Conservation (phyloP, 2,113 vertebrate species). For the Bombycilla garrulus region DNA sequence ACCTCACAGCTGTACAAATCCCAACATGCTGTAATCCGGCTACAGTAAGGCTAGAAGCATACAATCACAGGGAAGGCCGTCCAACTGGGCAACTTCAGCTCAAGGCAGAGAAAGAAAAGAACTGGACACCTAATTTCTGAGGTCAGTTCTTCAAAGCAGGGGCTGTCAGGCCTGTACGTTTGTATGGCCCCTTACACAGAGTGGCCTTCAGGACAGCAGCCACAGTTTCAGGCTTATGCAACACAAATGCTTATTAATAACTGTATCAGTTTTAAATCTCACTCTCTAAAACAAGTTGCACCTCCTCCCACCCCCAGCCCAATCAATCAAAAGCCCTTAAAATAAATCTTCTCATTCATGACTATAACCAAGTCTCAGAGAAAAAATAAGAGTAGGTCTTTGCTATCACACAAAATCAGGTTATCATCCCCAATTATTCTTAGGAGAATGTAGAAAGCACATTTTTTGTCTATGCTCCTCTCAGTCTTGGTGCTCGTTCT, state of each 20-base stretch:
- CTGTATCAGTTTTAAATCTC: slow-evolving; percentile 12
- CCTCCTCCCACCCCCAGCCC: slow-evolving; percentile 48
- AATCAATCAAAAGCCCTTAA: slow-evolving; percentile 54
- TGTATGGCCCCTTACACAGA: not conserved
- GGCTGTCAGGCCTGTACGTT: not conserved
- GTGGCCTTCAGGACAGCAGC: not conserved
- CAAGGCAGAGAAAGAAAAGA: not conserved
- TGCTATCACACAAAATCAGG: not conserved
- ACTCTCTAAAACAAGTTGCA: slow-evolving; percentile 11
- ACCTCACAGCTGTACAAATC: not conserved
- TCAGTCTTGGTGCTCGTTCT: not conserved
- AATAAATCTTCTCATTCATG: slow-evolving; percentile 59
- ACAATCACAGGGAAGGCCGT: not conserved
- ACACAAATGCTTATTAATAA: slow-evolving; percentile 47
- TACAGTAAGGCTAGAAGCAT: not conserved
- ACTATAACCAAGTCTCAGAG: slow-evolving; percentile 7
- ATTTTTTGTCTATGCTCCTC: not conserved
- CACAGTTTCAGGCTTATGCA: not conserved
- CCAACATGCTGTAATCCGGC: not conserved
- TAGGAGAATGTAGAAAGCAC: not conserved
- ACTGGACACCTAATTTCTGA: not conserved
- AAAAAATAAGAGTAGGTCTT: slow-evolving; percentile 20
- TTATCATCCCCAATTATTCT: not conserved
- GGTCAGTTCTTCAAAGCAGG: not conserved
- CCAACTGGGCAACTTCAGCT: not conserved